Base-by-base conservation (phyloP, 1,140 invertebrate genomes). In the Diorhabda elongata region DNA sequence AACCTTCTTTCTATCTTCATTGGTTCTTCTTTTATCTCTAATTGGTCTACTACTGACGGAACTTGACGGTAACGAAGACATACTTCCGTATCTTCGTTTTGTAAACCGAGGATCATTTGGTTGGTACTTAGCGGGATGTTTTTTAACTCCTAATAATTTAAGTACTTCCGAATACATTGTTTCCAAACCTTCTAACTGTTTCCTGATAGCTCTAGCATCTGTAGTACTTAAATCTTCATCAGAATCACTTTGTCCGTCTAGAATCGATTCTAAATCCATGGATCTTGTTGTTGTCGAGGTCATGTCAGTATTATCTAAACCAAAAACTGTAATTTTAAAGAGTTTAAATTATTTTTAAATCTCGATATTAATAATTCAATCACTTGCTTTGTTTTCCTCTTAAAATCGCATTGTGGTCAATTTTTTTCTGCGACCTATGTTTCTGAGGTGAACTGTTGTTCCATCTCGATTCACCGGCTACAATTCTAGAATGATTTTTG, bases 101-200 rank as follows among this genome's bases (percentile, higher is more conserved):
- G 85, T 85, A 61, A 87, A 83, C 76, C 87, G 82, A 0, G 86
- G 82, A 62, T 62, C 61, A 44, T 42, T 44, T 0, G 85, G 82
- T 70, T 87, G 86, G 68, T 87, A 87, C 44, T 82, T 71, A 42
- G 78, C 83, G 41, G 77, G 77, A 56, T 82, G 83, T 69, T 75
- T 71, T 69, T 86, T 88, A 0, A 90, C 90, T 3, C 92, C 91
- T 2, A 95, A 81, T 64, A 93, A 83, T 82, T 93, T 92, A 69
- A 95, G 80, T 44, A 96, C 80, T 74, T 81, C 80, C 5, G 80
- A 81, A 74, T 97, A 96, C 93, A 96, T 96, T 69, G 87, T 90
- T 84, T 96, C 94, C 6, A 97, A 84, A 2, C 92, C 92, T 76
- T 94, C 90, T 26, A 97, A 81, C 77, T 96, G 93, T 68, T 92